Base-by-base conservation (phyloP, 2,797 vertebrate genomes). In the Coregonus suidteri region DNA sequence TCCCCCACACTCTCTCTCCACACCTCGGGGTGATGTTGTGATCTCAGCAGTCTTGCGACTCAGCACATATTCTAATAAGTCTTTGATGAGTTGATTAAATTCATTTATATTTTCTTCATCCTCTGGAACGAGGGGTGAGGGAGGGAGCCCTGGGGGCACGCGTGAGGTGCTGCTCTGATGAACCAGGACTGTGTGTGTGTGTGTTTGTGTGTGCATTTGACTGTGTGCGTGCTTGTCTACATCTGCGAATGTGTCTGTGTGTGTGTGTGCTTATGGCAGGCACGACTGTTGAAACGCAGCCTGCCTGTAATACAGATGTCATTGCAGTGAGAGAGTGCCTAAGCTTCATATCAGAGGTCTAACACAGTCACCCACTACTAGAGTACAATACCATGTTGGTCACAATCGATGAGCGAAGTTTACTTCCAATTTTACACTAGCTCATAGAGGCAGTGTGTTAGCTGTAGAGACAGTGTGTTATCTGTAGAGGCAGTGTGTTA, bases 241-340 rank as follows among this genome's bases (percentile, higher is more conserved):
- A 65, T 75, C 41, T 30, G 67, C 16, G n/a, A 71, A 9, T 37
- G 67, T 30, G 53, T 71, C 31, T 37, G 47, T 65, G 4, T 69
- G 56, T 67, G 67, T 77, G 67, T 77, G 56, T 20, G 59, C 73
- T 70, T 37, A 34, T 16, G 78, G 69, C 80, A 72, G 75, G n/a
- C 18, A 16, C 72, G 74, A 68, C 53, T 78, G 70, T 77, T 56
- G 77, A 78, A 79, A 77, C 77, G 75, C 65, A 62, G 78, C 77
- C 52, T 69, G 53, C 65, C 65, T 64, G 75, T 77, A 73, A 84
- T 76, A 78, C 80, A 85, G 78, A 83, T 79, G 77, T 80, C 78
- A 77, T n/a, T 69, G 31, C 6, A 59, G 72, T 56, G 54, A 35
- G 31, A 20, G 31, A 37, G 47, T 75, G n/a, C 6, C 37, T 41